Percentiles rank a stretch among this genome's conserved stretches.
Conservation (phyloP, 2,113 vertebrate species). For the Cynopterus brachyotis region DNA sequence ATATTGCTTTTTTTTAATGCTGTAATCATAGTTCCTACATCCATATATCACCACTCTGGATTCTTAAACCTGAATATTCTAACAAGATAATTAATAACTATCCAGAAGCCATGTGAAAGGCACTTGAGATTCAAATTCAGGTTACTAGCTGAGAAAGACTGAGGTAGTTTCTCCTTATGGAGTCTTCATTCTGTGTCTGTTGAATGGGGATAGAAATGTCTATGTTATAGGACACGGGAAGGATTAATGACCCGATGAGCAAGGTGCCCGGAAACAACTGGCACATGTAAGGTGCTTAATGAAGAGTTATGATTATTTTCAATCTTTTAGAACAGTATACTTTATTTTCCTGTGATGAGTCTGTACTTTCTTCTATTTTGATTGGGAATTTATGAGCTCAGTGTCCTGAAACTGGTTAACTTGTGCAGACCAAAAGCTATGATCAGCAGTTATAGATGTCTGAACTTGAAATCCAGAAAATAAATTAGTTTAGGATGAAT, state of each 20-base stretch:
- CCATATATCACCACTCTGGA: neutral
- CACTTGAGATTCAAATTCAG: neutral
- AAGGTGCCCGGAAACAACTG: neutral
- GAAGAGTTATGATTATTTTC: constrained; percentile 41
- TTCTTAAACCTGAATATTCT: neutral
- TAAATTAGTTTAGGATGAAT: neutral
- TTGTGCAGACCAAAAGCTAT: constrained; percentile 46
- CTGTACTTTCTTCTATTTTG: constrained; percentile 13
- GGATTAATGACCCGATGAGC: neutral
- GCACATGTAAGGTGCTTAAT: neutral
- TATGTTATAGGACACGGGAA: neutral
- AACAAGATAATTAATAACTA: neutral
- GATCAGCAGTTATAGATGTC: constrained; percentile 50
- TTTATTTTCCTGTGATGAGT: constrained; percentile 40
- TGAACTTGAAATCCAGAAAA: constrained; percentile 44
- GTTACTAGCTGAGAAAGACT: neutral
- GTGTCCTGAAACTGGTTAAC: constrained; percentile 43
- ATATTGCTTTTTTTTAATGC: neutral
- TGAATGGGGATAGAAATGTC: neutral
- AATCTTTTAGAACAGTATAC: neutral
- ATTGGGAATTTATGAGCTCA: constrained; percentile 38
- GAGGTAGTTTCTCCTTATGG: neutral
- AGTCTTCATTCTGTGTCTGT: neutral
- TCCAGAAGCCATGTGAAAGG: neutral
- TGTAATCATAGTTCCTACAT: neutral